Base-by-base conservation (phyloP, 2,888 invertebrate species). In the Smittia aterrima region DNA sequence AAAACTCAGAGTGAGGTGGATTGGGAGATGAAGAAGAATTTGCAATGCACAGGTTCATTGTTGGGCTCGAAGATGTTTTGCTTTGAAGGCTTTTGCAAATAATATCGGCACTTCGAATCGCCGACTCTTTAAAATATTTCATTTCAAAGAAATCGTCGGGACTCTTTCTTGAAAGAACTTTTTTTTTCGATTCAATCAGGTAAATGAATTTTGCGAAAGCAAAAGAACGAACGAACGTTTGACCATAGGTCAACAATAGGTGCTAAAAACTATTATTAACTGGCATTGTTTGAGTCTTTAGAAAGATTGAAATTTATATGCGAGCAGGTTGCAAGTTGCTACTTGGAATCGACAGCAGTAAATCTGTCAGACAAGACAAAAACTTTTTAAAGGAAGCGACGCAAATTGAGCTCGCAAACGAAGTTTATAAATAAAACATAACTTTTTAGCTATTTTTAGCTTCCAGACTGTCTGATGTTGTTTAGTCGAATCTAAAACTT, bases 381-480 rank as follows among this genome's bases (percentile, higher is more conserved):
- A 32, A 32, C 9, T 32, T 9, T 32, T 32, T 32, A 32, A 32
- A 32, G 32, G 9, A 3, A 32, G 32, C 32, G 32, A 32, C 32
- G 32, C 32, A 32, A 32, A 32, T 32, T 32, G 32, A 32, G 32
- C 32, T 32, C 3, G 32, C 32, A 32, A 32, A 32, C 32, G 32
- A 32, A 9, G 9, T 9, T 9, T 32, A 32, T 47, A 47, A 47
- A 47, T 47, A 47, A 47, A 47, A 32, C 32, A 9, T 32, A 32
- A 32, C 32, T 9, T 32, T 3, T 9, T 9, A 32, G 32, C 32
- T 32, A 3, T 32, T n/a, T 4, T 22, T 58, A 58, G 58, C 53
- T 70, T 70, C 70, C 70, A 70, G 70, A 70, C 70, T 70, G 70
- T 70, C 70, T 70, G 41, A 70, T 70, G 41, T n/a, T n/a, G n/a